Percentiles rank a stretch among this genome's conserved stretches.
Evolutionary conservation across 2,888 invertebrate genomes (phyloP).

Genomic region (Prosapia bicincta): DNA sequence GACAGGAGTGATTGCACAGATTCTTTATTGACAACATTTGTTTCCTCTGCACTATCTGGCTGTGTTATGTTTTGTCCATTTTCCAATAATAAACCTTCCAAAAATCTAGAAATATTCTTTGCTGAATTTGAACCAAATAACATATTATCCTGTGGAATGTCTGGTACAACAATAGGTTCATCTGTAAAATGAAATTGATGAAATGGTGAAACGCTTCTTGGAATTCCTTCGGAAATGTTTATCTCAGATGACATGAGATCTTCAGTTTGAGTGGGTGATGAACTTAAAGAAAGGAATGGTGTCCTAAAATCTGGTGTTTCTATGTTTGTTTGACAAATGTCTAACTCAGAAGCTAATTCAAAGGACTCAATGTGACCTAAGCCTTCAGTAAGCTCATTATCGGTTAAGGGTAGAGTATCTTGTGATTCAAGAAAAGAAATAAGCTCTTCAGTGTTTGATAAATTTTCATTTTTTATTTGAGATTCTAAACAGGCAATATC

Average conservation of each 20-base stretch:
- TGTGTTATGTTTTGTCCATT: neutral
- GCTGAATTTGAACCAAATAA: slow-evolving; percentile 25
- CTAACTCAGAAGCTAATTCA: slow-evolving; percentile 18
- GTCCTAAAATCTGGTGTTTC: slow-evolving; percentile 13
- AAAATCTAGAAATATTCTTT: slow-evolving; percentile 23
- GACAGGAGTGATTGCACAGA: neutral
- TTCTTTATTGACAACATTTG: neutral
- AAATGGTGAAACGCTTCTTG: neutral
- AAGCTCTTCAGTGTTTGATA: neutral
- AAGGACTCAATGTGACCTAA: slow-evolving; percentile 20
- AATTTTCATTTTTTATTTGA: neutral
- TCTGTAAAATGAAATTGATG: neutral
- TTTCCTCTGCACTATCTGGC: neutral
- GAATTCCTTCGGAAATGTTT: slow-evolving; percentile 16
- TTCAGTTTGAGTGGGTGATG: slow-evolving; percentile 21
- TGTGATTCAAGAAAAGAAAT: slow-evolving; percentile 4
- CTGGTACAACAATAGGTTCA: neutral
- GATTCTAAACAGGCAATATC: slow-evolving; percentile 19
- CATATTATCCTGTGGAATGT: slow-evolving; percentile 13
- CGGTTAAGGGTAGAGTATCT: slow-evolving; percentile 3
- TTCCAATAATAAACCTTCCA: slow-evolving; percentile 21
- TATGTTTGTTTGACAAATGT: slow-evolving; percentile 17
- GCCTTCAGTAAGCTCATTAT: slow-evolving; percentile 21
- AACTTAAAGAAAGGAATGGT: slow-evolving; percentile 19
- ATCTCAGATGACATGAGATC: slow-evolving; percentile 21